Evolutionary conservation across 2,797 vertebrate species (phyloP), one percentile per base, ranked within the genome.

Genomic region (Takifugu ocellatus): DNA sequence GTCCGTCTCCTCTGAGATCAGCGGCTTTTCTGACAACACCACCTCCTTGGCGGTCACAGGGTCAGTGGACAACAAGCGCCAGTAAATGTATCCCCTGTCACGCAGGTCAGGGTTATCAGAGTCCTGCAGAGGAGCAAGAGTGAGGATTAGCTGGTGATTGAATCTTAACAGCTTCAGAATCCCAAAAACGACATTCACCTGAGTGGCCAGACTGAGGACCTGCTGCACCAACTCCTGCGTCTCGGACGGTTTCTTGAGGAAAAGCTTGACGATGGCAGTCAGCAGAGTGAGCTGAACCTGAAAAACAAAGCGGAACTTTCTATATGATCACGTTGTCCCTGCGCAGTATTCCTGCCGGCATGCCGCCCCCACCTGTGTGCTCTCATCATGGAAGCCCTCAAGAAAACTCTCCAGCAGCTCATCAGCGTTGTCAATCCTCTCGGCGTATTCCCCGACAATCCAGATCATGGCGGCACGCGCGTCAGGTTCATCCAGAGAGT

Each of bases 381-480:
- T 99, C 87, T 99, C 97, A 49, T 99, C 96, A 3, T 99, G 97
- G 86, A 99, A 99, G 26, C 96, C 97, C 75, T 99, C 97, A 5
- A 99, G 87, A 75, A 99, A 99, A 75, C 96, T 99, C 89, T 99
- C 96, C 61, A 99, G 74, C 79, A 99, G 83, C 73, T 99, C 97
- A 24, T 99, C 97, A 0, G 96, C 97, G 0, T 99, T 99, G 84
- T 99, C 97, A 16, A 99, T 99, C 62, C 97, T 91, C 72, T 99
- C 97, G 0, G 97, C 97, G 1, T 99, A 98, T 70, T 99, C 97
- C 0, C 96, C 96, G 51, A 99, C 97, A 17, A 99, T 99, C 97
- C 97, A 99, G 84, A 99, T 99, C 97, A 99, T 99, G 75, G 97
- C 96, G 9, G 96, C 97, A 11, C 97, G 94, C 9, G 97, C 96